Base-by-base conservation (phyloP, 2,113 vertebrate genomes). In the Gasterosteus aculeatus region DNA sequence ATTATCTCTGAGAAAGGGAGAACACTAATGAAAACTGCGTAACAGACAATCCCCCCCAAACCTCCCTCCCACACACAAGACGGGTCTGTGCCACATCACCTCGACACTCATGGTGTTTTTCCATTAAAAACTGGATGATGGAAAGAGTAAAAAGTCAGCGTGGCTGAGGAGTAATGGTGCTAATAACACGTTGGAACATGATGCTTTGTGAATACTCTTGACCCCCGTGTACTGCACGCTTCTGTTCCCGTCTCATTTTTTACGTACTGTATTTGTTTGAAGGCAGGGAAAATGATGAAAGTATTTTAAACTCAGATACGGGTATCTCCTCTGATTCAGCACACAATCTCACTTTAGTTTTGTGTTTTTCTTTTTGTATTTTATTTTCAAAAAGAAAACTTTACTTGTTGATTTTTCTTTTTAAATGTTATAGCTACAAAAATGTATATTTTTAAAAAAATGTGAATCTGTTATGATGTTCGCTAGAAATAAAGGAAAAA, bases 401-500 rank as follows among this genome's bases (percentile, higher is more conserved):
- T 87, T 79, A 90, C 75, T 82, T 91, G 87, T 93, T 91, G 81
- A 85, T 88, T 92, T 93, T 93, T 91, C 82, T 94, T 94, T 93
- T 86, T 94, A 91, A 94, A 94, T 94, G 94, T 94, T 89, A 92
- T 92, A 95, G 93, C 92, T 93, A 93, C 92, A 93, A 93, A 94
- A 93, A 86, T 94, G 92, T 94, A 94, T 95, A 94, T 94, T 95
- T 95, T 95, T 92, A 88, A 94, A 86, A 86, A 93, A 86, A 93
- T 92, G 94, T 95, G 92, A 92, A 87, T 92, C 92, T 94, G 94
- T 95, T 92, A 84, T 92, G 92, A 93, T 94, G 94, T 95, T 92
- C 86, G 92, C 91, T 95, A 94, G 93, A 94, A 94, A 94, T 94
- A 95, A 95, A 92, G 66, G 58, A 22, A 89, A 89, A 92, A 91